Base-by-base conservation (phyloP, 2,113 vertebrate genomes). In the Amblyornis subalaris region DNA sequence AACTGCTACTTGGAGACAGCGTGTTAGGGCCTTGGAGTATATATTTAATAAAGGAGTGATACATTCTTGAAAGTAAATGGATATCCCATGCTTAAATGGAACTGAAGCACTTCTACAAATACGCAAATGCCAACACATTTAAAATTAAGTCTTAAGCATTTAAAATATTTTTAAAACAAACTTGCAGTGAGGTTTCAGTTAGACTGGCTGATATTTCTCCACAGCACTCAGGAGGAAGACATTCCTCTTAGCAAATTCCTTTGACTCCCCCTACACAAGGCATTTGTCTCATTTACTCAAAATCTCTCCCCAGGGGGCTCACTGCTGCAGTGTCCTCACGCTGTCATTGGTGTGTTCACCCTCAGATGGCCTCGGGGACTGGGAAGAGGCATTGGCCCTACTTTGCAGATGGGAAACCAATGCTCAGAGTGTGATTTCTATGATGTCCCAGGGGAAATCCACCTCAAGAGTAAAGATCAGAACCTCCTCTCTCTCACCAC, bases 1-100 rank as follows among this genome's bases (percentile, higher is more conserved):
- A 84, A 78, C 28, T 67, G 55, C 40, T 72, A 51, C 72, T 81
- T 81, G 36, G 9, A 93, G 42, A 33, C 42, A 72, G 48, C 24
- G 50, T 12, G 18, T 51, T 57, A 88, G 50, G 53, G 54, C 53
- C 45, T 91, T 10, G 2, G 53, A 81, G 45, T 58, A 57, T 81
- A 69, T 61, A 33, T 90, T 90, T 89, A 88, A 96, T 65, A 94
- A 86, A 84, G 42, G 17, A 90, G 29, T 29, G 45, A 86, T 60
- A 61, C 21, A 58, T 81, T 92, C 45, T 42, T 61, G 48, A 90
- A 81, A 58, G 61, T 51, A 85, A 93, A 75, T 79, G 50, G 40
- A 69, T 89, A 93, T 11, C 40, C 62, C 72, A 9, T 12, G 7
- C 29, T 90, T 61, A 67, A 85, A 90, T 1, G 9, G n/a, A 83